Conservation (phyloP, 2,888 invertebrate genomes). For the Ennomos erosarius region DNA sequence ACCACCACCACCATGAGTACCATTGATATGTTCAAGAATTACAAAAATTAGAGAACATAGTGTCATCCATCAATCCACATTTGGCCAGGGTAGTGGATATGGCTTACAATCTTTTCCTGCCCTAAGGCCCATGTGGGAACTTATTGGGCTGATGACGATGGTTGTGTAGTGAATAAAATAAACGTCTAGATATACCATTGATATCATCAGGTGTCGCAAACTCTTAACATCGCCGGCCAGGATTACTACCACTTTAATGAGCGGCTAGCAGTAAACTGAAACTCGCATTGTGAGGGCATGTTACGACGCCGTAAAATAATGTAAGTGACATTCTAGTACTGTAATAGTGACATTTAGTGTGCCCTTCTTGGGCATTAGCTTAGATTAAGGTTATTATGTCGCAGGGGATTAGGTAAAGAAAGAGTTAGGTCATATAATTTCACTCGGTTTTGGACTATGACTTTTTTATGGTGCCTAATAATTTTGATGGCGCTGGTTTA, state of each 20-base stretch:
- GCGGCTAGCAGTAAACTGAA: conserved; percentile 54
- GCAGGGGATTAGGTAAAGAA: conserved; percentile 27
- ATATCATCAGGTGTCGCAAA: conserved; percentile 30
- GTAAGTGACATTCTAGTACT: conserved; percentile 65
- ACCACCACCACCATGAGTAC: too few relatives aligned
- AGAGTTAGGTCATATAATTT: conserved; percentile 27
- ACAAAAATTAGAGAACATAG: too few relatives aligned
- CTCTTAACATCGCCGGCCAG: conserved; percentile 21
- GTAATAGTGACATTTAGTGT: conserved; percentile 67
- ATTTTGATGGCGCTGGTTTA: too few relatives aligned
- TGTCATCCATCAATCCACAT: too few relatives aligned
- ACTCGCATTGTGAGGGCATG: conserved; percentile 52
- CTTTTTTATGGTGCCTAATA: conserved; percentile 2
- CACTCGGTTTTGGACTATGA: not conserved
- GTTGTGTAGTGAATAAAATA: not conserved
- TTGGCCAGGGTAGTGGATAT: too few relatives aligned
- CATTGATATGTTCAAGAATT: too few relatives aligned
- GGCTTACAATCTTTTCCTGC: too few relatives aligned
- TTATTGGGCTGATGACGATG: too few relatives aligned
- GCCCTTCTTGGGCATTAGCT: conserved; percentile 48
- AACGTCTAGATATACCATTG: not conserved
- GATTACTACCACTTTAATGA: conserved; percentile 49
- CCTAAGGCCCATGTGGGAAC: too few relatives aligned
- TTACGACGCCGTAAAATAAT: conserved; percentile 71
- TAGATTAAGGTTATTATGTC: conserved; percentile 40